phyloP scores from a whole-genome alignment of 2,888 invertebrate genomes.

The Anthrax anthrax region DNA sequence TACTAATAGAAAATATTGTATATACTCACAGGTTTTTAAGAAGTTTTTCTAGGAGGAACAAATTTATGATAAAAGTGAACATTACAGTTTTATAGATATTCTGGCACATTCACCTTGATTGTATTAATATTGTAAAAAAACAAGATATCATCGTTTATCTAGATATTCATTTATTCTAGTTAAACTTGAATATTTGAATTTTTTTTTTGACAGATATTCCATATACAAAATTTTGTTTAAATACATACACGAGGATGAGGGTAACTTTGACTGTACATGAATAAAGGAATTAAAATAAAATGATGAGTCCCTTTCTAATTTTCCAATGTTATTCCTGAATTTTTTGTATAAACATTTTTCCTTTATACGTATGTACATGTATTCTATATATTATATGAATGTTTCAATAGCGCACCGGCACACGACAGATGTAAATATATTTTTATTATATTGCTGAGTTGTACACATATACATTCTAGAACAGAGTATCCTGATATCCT shows the following conservation, averaged over 20 bases:
- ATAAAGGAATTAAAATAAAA: constrained; percentile 9
- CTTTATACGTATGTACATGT: too few relatives aligned
- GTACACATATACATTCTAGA: too few relatives aligned
- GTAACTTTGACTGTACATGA: background rate
- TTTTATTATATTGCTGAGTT: background rate
- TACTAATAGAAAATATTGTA: background rate
- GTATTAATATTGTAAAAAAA: background rate
- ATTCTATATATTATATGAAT: background rate
- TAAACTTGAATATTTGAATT: background rate
- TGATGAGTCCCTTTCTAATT: constrained; percentile 6
- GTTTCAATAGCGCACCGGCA: constrained; percentile 1
- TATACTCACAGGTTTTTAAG: background rate
- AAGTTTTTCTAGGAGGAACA: background rate
- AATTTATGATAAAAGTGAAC: background rate
- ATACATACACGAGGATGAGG: too few relatives aligned
- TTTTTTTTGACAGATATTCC: background rate
- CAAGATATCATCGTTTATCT: background rate
- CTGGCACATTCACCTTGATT: background rate
- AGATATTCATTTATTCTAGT: too few relatives aligned
- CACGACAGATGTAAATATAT: constrained; percentile 7
- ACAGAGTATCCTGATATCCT: too few relatives aligned
- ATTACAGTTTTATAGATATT: background rate
- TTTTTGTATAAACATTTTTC: too few relatives aligned
- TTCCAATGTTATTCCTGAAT: constrained; percentile 1
- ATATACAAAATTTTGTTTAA: too few relatives aligned